Conservation (phyloP, 2,113 vertebrate genomes). For the Azemiops feae region DNA sequence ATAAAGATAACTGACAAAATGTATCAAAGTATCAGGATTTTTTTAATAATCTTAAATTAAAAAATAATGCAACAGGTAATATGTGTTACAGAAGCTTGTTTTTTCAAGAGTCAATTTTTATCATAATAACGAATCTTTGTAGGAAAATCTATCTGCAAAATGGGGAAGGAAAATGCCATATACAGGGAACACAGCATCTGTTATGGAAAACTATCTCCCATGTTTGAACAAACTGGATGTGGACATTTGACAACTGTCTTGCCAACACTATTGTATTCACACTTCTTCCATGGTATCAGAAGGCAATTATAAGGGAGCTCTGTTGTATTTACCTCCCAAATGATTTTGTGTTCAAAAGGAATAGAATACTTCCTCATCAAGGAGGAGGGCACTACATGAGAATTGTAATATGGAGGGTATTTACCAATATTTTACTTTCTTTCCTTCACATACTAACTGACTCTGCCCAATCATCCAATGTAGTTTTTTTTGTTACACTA, state of each 20-base stretch:
- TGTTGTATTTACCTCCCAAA: slow-evolving; percentile 33
- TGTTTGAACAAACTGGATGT: slow-evolving; percentile 53
- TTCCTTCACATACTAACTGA: neutral
- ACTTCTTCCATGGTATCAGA: slow-evolving; percentile 39
- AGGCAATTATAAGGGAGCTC: slow-evolving; percentile 43
- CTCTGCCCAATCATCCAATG: neutral
- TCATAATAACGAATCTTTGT: slow-evolving; percentile 36
- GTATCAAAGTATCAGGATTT: too few relatives aligned
- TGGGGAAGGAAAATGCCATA: slow-evolving; percentile 52
- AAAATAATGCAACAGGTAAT: too few relatives aligned
- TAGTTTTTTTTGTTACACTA: neutral
- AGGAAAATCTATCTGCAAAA: slow-evolving; percentile 40
- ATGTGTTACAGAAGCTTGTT: too few relatives aligned
- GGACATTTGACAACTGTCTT: slow-evolving; percentile 41
- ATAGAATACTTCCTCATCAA: neutral
- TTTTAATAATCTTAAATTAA: too few relatives aligned
- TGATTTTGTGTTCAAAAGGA: slow-evolving; percentile 15
- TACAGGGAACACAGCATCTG: slow-evolving; percentile 51
- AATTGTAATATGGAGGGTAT: slow-evolving; percentile 13
- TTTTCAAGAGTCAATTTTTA: too few relatives aligned
- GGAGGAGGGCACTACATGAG: slow-evolving; percentile 25
- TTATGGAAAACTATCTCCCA: slow-evolving; percentile 53
- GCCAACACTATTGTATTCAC: slow-evolving; percentile 41
- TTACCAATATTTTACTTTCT: neutral
- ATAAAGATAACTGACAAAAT: too few relatives aligned